A percentile compares a stretch with the other conserved stretches of the same genome.
These are phyloP conservation scores for Gadopsis marmoratus DNA, from an alignment of 2,797 vertebrate genomes.

Conservation along the genomic window DNA sequence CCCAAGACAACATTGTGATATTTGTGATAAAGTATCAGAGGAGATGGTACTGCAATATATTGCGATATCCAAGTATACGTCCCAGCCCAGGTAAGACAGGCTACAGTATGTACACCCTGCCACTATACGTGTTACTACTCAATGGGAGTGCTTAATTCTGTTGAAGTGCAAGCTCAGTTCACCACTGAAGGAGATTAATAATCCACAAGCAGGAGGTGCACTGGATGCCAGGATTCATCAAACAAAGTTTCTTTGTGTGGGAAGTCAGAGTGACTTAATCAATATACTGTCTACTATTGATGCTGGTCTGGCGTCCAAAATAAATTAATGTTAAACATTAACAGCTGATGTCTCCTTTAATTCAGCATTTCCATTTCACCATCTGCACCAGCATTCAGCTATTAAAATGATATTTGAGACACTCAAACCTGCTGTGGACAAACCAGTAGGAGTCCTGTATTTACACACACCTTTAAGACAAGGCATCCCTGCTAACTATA, in stretches of 20 bases:
- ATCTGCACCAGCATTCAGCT: neutral
- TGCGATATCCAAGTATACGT: neutral
- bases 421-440: neutral
- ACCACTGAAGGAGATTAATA: neutral
- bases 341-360: constrained; percentile 1
- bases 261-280: neutral
- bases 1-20: neutral
- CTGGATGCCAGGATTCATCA: neutral
- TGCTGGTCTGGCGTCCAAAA: neutral
- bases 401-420: neutral
- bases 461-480: constrained; percentile 1
- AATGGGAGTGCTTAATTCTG: constrained; percentile 3
- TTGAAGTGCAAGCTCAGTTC: constrained; percentile 8
- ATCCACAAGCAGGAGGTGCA: neutral
- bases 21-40: neutral
- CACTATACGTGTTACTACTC: constrained; percentile 5
- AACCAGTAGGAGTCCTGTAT: neutral
- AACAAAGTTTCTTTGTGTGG: neutral
- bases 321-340: neutral
- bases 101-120: constrained; percentile 5
- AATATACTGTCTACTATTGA: constrained; percentile 1
- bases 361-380: neutral
- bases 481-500: neutral
- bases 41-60: neutral
- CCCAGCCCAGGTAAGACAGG: neutral